Base-by-base conservation (phyloP, 2,797 vertebrate genomes). In the Sus cebifrons region DNA sequence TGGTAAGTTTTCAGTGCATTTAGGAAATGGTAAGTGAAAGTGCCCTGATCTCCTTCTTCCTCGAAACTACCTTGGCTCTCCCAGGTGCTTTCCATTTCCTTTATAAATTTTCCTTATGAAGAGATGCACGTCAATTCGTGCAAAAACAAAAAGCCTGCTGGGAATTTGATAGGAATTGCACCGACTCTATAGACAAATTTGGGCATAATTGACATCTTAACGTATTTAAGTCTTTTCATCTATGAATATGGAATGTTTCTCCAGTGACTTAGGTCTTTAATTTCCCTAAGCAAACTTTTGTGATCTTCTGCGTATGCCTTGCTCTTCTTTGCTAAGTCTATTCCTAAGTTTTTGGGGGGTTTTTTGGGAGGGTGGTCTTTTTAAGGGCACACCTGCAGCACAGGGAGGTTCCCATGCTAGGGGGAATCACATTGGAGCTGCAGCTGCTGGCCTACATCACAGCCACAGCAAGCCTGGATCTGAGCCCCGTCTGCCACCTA, bases 31-130 rank as follows among this genome's bases (percentile, higher is more conserved):
- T 15, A 74, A 64, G 9, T 64, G 75, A 86, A 94, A 54, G 49
- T 62, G 21, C 25, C 52, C 56, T 40, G 14, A 25, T 49, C 52
- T 64, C 52, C 25, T 67, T 75, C 36, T 74, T 44, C 77, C 82
- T 83, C 44, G 70, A 70, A 82, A 67, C 68, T 82, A 29, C 82
- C 77, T 74, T 86, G 29, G 23, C 74, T 90, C 54, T 75, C 44
- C 16, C 77, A 91, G 23, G 9, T 91, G 54, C 68, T 94, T 67
- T 54, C 11, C 25, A 67, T 13, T 84, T 88, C 65, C 58, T 92
- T 92, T 85, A n/a, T 20, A 56, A 60, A 49, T 89, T 49, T 81
- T 36, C 36, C 36, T 36, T 36, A 3, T 36, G 36, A 86, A n/a
- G 21, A 71, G 27, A 18, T 87, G 2, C 54, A 70, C 44, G 18